Evolutionary conservation across 2,113 vertebrate genomes (phyloP).

Genomic region (Tapirus terrestris): DNA sequence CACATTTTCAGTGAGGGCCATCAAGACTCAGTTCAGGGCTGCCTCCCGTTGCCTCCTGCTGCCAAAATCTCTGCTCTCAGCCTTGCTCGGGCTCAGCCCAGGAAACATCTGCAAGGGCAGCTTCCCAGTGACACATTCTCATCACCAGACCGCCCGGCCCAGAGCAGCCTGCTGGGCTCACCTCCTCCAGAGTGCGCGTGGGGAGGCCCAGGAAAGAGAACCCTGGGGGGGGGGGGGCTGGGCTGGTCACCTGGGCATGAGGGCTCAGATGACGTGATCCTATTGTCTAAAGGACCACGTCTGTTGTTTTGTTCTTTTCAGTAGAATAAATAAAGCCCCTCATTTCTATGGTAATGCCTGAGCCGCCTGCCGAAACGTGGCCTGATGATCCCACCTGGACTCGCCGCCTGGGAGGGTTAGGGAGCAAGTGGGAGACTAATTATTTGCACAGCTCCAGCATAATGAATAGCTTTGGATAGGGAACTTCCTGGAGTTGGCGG

Average conservation of each 20-base stretch:
- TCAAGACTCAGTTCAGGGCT: not conserved
- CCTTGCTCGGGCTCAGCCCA: constrained; percentile 40
- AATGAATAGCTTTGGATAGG: constrained; percentile 51
- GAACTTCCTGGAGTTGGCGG: constrained; percentile 58
- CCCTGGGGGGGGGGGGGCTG: not conserved
- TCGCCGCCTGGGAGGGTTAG: not conserved
- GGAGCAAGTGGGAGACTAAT: constrained; percentile 46
- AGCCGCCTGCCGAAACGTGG: not conserved
- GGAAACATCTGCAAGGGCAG: constrained; percentile 76
- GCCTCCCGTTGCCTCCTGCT: not conserved
- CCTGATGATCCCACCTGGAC: constrained; percentile 58
- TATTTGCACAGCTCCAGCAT: constrained; percentile 60
- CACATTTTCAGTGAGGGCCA: not conserved
- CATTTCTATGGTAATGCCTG: constrained; percentile 63
- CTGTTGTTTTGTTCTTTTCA: constrained; percentile 60
- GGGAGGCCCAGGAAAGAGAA: constrained; percentile 7
- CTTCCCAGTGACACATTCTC: not conserved
- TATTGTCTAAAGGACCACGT: constrained; percentile 65
- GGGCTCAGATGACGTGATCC: constrained; percentile 45
- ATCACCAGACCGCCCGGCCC: not conserved
- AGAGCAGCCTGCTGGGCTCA: not conserved
- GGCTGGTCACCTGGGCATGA: constrained; percentile 59
- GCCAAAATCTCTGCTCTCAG: not conserved
- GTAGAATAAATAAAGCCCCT: constrained; percentile 67
- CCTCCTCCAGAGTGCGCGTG: not conserved